phyloP scores from a whole-genome alignment of 2,888 invertebrate species.

The Hirtodrosophila trivittata region DNA sequence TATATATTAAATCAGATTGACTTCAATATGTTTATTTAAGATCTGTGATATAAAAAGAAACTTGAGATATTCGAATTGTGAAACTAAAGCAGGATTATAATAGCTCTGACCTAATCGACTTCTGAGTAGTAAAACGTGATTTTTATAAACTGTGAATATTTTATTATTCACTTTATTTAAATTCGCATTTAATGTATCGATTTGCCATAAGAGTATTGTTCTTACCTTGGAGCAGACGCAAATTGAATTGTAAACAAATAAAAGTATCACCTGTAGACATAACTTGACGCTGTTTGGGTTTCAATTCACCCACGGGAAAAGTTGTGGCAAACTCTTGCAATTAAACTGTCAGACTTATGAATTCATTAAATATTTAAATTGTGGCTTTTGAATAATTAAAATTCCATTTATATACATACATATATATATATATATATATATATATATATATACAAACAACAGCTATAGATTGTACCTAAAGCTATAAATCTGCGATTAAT shows the following conservation, averaged over 20 bases:
- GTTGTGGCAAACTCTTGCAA: slow-evolving; percentile 73
- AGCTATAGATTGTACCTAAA: slow-evolving; percentile 41
- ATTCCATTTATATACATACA: slow-evolving; percentile 58
- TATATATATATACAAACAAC: slow-evolving; percentile 21
- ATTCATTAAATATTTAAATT: slow-evolving; percentile 80
- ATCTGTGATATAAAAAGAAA: no score
- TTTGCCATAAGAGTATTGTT: slow-evolving; percentile 1
- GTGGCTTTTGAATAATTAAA: slow-evolving; percentile 80
- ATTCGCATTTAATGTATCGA: slow-evolving; percentile 6
- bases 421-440: not conserved
- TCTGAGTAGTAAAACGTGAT: no score
- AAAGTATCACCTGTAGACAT: slow-evolving; percentile 40
- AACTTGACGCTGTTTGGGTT: not conserved
- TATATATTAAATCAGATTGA: no score
- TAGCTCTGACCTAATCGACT: no score
- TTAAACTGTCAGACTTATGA: slow-evolving; percentile 80
- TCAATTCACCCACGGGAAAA: slow-evolving; percentile 29
- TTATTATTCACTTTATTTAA: no score
- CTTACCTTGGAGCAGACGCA: not conserved
- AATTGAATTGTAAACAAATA: slow-evolving; percentile 58
- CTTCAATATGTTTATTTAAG: no score
- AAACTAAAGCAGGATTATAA: no score
- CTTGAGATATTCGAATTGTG: no score
- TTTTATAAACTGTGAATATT: no score
- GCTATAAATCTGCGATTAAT: slow-evolving; percentile 78